Evolutionary conservation across 2,113 vertebrate species (phyloP).

Genomic region (Cisticola juncidis): DNA sequence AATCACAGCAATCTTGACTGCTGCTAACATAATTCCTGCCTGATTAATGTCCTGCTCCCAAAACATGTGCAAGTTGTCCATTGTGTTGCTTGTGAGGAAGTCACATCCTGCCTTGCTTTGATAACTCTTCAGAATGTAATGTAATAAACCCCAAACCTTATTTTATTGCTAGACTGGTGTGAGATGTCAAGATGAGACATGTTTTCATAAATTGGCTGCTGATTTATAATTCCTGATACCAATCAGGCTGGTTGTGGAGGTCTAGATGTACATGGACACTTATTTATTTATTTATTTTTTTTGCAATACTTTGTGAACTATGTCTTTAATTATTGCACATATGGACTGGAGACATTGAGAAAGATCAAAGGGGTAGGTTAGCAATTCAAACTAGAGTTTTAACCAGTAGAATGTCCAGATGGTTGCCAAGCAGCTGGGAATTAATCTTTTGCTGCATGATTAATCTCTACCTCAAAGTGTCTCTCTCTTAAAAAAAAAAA

Average conservation of each 20-base stretch:
- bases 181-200: slow-evolving; percentile 18
- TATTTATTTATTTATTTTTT: neutral
- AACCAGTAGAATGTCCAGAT: slow-evolving; percentile 69
- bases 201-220: slow-evolving; percentile 22
- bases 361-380: slow-evolving; percentile 65
- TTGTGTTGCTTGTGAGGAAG: neutral
- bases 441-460: slow-evolving; percentile 60
- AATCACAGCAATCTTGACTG: neutral
- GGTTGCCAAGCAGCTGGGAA: slow-evolving; percentile 66
- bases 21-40: slow-evolving; percentile 23
- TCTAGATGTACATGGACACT: neutral
- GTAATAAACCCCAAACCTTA: slow-evolving; percentile 22
- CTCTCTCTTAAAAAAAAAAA: neutral
- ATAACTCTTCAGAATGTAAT: slow-evolving; percentile 3
- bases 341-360: slow-evolving; percentile 56
- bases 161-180: slow-evolving; percentile 20
- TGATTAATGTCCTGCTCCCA: slow-evolving; percentile 13
- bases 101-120: slow-evolving; percentile 41
- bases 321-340: slow-evolving; percentile 69
- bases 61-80: slow-evolving; percentile 8
- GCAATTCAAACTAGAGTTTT: slow-evolving; percentile 63
- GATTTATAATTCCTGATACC: slow-evolving; percentile 42
- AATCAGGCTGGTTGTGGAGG: neutral
- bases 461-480: slow-evolving; percentile 53
- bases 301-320: neutral